phyloP scores from a whole-genome alignment of 2,113 vertebrate genomes.

The Campylomormyrus tamandua region DNA sequence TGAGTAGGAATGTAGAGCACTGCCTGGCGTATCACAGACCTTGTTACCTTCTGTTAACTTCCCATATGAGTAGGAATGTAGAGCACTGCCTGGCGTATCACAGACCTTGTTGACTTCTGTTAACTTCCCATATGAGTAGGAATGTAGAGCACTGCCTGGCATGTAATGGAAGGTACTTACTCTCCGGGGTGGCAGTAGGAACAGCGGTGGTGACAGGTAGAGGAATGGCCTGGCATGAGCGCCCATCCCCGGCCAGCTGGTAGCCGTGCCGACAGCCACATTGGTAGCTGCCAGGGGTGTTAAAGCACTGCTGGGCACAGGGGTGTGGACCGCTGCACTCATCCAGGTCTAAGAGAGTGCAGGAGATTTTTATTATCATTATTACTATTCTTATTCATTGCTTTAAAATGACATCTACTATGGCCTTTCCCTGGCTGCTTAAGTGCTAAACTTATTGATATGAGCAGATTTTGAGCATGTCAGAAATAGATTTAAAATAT shows the following conservation, averaged over 20 bases:
- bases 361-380: not conserved
- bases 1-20: not conserved
- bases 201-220: constrained; percentile 18
- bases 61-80: not conserved
- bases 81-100: too few species aligned
- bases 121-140: not conserved
- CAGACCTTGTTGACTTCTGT: not conserved
- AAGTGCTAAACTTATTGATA: not conserved
- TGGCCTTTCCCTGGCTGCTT: not conserved
- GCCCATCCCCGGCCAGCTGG: constrained; percentile 48
- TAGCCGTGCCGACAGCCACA: constrained; percentile 68
- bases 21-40: not conserved
- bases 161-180: constrained; percentile 28
- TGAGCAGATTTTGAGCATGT: not conserved
- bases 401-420: not conserved
- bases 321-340: constrained; percentile 60
- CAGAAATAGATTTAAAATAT: not conserved
- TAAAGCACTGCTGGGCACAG: constrained; percentile 72
- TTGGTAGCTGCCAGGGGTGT: constrained; percentile 69
- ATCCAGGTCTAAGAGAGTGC: constrained; percentile 67
- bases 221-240: constrained; percentile 48
- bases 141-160: not conserved
- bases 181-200: constrained; percentile 29
- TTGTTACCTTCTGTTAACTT: not conserved
- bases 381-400: not conserved